A percentile compares a stretch with the other conserved stretches of the same genome.
Evolutionary conservation across 2,797 vertebrate species (phyloP).

Genomic region (Lutjanus campechanus): DNA sequence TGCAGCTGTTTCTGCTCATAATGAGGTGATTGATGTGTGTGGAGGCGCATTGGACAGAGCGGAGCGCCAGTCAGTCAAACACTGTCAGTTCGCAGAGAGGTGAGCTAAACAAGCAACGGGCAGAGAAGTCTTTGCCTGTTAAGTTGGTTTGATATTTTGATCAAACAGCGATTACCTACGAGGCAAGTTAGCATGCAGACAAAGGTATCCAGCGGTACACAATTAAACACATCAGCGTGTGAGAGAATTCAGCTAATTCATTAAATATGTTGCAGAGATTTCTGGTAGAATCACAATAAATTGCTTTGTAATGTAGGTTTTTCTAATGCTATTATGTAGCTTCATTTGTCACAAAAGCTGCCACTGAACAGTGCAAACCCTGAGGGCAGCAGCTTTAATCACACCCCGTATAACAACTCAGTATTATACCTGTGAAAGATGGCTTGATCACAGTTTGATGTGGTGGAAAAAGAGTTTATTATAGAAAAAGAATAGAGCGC

Average conservation of each 20-base stretch:
- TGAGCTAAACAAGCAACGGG: constrained; percentile 13
- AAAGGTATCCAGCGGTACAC: background rate
- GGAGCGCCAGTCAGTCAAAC: constrained; percentile 29
- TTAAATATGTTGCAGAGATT: background rate
- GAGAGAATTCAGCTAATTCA: constrained; percentile 6
- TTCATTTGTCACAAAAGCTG: background rate
- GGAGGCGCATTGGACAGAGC: constrained; percentile 18
- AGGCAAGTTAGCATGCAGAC: constrained; percentile 6
- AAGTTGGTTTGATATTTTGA: constrained; percentile 13
- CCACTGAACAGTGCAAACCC: background rate
- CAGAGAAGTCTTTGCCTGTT: background rate
- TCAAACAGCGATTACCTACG: constrained; percentile 3
- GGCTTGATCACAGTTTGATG: background rate
- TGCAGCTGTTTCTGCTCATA: constrained; percentile 34
- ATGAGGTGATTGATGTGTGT: constrained; percentile 50
- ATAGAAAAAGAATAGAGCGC: background rate
- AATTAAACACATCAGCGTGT: background rate
- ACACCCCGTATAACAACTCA: background rate
- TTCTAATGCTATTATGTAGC: background rate
- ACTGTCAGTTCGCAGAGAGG: constrained; percentile 27
- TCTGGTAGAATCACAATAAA: background rate
- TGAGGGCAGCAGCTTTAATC: background rate
- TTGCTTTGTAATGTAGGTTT: background rate
- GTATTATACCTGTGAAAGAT: background rate
- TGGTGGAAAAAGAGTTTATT: background rate